Conservation (phyloP, 2,797 vertebrate species). For the Acanthurus tractus region DNA sequence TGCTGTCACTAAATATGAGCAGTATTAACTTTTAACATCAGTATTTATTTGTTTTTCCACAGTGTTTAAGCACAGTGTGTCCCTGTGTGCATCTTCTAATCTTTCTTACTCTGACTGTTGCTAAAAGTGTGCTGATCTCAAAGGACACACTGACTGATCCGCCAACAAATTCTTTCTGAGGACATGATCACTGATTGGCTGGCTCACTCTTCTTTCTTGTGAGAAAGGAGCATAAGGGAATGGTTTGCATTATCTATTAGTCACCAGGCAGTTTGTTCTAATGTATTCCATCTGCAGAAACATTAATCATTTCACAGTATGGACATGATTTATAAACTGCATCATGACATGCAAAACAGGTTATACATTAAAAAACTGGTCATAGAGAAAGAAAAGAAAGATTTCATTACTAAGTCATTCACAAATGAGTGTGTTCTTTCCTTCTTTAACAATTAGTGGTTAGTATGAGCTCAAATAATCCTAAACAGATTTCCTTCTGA, state of each 20-base stretch:
- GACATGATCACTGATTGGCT: slow-evolving; percentile 36
- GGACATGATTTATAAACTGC: slow-evolving; percentile 20
- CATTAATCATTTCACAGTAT: slow-evolving; percentile 7
- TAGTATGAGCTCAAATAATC: slow-evolving; percentile 40
- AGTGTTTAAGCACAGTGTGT: neutral
- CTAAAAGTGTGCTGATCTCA: slow-evolving; percentile 42
- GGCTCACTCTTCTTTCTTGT: slow-evolving; percentile 10
- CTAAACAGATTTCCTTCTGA: slow-evolving; percentile 15
- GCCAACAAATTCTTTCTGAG: slow-evolving; percentile 46
- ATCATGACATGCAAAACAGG: slow-evolving; percentile 19
- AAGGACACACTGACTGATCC: slow-evolving; percentile 44
- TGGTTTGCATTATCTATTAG: slow-evolving; percentile 12
- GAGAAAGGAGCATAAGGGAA: slow-evolving; percentile 10
- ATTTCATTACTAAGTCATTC: slow-evolving; percentile 20
- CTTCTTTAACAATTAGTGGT: slow-evolving; percentile 13
- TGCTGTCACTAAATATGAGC: neutral
- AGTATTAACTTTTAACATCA: slow-evolving; percentile 7
- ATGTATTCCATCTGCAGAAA: slow-evolving; percentile 26
- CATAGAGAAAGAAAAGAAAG: slow-evolving; percentile 19
- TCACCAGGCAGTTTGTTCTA: slow-evolving; percentile 27
- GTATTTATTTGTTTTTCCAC: neutral
- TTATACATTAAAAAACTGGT: neutral
- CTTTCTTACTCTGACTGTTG: slow-evolving; percentile 30
- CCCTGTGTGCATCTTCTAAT: slow-evolving; percentile 25
- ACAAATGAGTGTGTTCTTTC: slow-evolving; percentile 13